These are phyloP conservation scores for Cynoglossus semilaevis DNA, from an alignment of 2,113 vertebrate genomes.

Conservation along the genomic window DNA sequence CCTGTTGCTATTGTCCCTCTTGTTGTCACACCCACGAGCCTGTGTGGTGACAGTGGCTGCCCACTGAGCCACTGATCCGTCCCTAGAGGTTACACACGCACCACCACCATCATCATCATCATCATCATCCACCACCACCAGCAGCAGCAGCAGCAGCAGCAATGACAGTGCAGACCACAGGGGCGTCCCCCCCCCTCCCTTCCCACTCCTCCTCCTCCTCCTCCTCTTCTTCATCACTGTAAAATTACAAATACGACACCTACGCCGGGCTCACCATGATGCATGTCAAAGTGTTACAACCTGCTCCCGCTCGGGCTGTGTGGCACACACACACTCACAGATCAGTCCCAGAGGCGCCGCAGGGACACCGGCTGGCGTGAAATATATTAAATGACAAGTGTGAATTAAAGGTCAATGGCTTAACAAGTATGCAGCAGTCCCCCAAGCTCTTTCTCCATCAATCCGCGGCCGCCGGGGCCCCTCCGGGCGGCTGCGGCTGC, in stretches of 20 bases:
- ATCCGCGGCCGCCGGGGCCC: no score
- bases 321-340: neutral
- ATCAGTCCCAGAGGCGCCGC: constrained; percentile 19
- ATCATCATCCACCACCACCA: no score
- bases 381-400: constrained; percentile 66
- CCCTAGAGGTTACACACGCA: constrained; percentile 10
- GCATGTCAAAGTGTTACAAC: constrained; percentile 4
- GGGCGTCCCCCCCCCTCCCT: constrained; percentile 11
- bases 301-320: constrained; percentile 3
- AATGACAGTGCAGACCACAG: neutral
- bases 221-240: neutral
- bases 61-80: constrained; percentile 39
- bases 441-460: constrained; percentile 24
- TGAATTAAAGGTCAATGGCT: constrained; percentile 70
- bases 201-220: no score
- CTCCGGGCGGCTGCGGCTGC: constrained; percentile 10
- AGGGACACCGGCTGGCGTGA: constrained; percentile 52
- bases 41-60: constrained; percentile 33
- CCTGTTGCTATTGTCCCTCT: constrained; percentile 71
- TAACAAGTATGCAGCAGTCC: constrained; percentile 62
- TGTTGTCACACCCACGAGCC: constrained; percentile 68
- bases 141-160: no score
- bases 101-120: neutral
- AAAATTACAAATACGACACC: neutral
- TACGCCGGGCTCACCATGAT: constrained; percentile 7